Base-by-base conservation (phyloP, 2,797 vertebrate genomes). In the Balearica regulorum region DNA sequence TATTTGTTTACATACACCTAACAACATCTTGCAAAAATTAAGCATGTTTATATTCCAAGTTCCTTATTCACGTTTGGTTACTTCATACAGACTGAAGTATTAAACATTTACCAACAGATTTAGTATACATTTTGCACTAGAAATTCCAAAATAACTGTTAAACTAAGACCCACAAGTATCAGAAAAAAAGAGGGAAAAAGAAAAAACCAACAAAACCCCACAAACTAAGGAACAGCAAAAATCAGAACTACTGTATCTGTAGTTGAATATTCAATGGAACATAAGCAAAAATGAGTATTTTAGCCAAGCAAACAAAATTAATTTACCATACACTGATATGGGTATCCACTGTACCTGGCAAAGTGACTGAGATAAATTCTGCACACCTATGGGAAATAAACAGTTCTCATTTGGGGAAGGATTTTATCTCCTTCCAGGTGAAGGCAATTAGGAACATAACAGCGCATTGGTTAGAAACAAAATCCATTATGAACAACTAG, bases 11-110 rank as follows among this genome's bases (percentile, higher is more conserved):
- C 83, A 97, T 83, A 98, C 94, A 93, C 97, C 97, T 97, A 89
- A 90, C 96, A 95, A 91, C 96, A 98, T 98, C 97, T 97, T 96
- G 97, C 90, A 95, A 94, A 97, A 87, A 92, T 87, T 87, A 95
- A 89, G 72, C 13, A 60, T 55, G 61, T 87, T 93, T 76, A 94
- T 55, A 90, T 57, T 54, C 72, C 76, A 84, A 73, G 53, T 73
- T 96, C 66, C 68, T 93, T 94, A 82, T 92, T 96, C 39, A n/a
- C 14, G 46, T 95, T 80, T 69, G 49, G 78, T 97, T 89, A 95
- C 94, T 95, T 96, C 95, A 93, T 68, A 94, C 10, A 95, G 54
- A 72, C 11, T 25, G 84, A 94, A 96, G 80, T 35, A 85, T 93
- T 96, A 88, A 96, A 75, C 80, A 94, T 96, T 97, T 95, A 96